Percentiles rank a stretch among this genome's conserved stretches.
These are phyloP conservation scores for Selene dorsalis DNA, from an alignment of 2,797 vertebrate genomes.

Conservation along the genomic window DNA sequence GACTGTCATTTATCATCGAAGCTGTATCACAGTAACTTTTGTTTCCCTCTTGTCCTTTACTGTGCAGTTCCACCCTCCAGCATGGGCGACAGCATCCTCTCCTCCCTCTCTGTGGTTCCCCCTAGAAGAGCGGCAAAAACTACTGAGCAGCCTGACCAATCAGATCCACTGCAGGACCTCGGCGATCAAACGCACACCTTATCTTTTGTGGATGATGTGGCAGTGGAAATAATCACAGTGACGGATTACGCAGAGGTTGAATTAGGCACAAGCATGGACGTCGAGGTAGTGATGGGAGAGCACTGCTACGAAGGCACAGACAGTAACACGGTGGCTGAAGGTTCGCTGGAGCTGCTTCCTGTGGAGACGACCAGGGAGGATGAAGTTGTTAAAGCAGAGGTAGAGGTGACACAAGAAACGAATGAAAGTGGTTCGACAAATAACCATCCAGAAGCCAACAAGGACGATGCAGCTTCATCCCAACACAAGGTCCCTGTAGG, in stretches of 20 bases:
- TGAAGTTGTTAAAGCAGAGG: neutral
- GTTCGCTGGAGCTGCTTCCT: neutral
- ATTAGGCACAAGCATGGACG: slow-evolving; percentile 42
- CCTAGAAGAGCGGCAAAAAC: slow-evolving; percentile 7
- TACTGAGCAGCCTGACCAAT: slow-evolving; percentile 29
- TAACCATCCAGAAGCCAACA: slow-evolving; percentile 29
- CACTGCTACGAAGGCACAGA: slow-evolving; percentile 36
- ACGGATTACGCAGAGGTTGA: slow-evolving; percentile 77
- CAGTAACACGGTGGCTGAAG: neutral
- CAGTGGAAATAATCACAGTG: slow-evolving; percentile 68
- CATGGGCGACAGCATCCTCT: slow-evolving; percentile 72
- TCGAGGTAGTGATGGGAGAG: slow-evolving; percentile 45
- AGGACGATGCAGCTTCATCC: slow-evolving; percentile 40
- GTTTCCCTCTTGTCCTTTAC: neutral
- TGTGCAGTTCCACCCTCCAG: slow-evolving; percentile 68
- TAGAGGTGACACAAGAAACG: slow-evolving; percentile 17
- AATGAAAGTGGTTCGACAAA: neutral
- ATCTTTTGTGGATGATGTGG: slow-evolving; percentile 64
- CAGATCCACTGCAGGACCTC: neutral
- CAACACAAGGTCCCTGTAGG: slow-evolving; percentile 52
- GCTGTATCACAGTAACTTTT: neutral
- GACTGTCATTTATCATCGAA: neutral
- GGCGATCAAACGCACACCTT: slow-evolving; percentile 38
- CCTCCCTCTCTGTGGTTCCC: slow-evolving; percentile 60
- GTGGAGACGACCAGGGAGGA: slow-evolving; percentile 20